Evolutionary conservation across 2,888 invertebrate genomes (phyloP), one percentile per base, ranked within the genome.

Genomic region (Halictus quadricinctus): DNA sequence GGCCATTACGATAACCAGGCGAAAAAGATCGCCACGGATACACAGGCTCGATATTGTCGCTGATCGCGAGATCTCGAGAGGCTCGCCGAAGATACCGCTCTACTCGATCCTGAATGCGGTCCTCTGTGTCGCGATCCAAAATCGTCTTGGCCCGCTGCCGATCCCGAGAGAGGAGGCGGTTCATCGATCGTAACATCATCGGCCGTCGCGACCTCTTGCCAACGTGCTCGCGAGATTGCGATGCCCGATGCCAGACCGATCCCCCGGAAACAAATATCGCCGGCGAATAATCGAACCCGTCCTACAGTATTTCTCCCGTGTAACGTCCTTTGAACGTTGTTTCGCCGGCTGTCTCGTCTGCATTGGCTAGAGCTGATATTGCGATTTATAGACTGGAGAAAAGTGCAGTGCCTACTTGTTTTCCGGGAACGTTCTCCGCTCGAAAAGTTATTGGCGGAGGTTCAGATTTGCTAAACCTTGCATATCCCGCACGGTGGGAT

Each of bases 61-160:
- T 4, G 76, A 70, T 72, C 82, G 81, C 77, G 80, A 78, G 85
- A 64, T 50, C 66, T 84, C 82, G 84, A 83, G 87, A 74, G 75
- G 46, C 54, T 82, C 64, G 84, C 84, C 80, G 87, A 83, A 86
- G 83, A 86, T 85, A 83, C 81, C 60, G 50, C 46, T 73, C 54
- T 36, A 2, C 77, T 72, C 75, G 72, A 64, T 81, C 76, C 79
- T 90, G 86, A 91, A 91, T 89, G 85, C 81, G 75, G 58, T 81
- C 78, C 86, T 87, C 85, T 91, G 91, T 90, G 36, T 36, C 36
- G 36, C 79, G 81, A 80, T 88, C 84, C 87, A 85, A 88, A 90
- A 91, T 90, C 88, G 88, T 88, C 87, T 90, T 91, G 89, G 90
- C 88, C 87, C 87, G 84, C n/a, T 88, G 90, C 86, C 90, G 88